phyloP scores from a whole-genome alignment of 1,140 invertebrate genomes.

The Agraylea sexmaculata region DNA sequence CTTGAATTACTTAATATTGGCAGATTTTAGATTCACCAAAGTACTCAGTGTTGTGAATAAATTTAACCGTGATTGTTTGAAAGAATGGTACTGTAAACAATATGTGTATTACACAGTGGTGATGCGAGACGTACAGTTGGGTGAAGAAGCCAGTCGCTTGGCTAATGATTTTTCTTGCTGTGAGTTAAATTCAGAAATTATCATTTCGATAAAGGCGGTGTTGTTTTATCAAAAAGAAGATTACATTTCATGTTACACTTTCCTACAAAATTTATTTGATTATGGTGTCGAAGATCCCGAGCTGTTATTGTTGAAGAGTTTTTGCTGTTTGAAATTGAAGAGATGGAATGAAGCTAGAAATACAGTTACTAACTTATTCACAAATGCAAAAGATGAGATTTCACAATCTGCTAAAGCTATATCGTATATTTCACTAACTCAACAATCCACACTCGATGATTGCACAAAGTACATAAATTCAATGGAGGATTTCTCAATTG shows the following conservation, averaged over 20 bases:
- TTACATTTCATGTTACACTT: constrained; percentile 41
- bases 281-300: constrained; percentile 29
- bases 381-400: constrained; percentile 25
- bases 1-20: too few relatives aligned
- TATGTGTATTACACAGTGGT: constrained; percentile 36
- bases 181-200: constrained; percentile 43
- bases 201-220: constrained; percentile 47
- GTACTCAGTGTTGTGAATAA: constrained; percentile 4
- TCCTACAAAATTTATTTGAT: constrained; percentile 30
- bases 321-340: constrained; percentile 42
- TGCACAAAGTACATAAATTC: constrained; percentile 12
- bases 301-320: constrained; percentile 31
- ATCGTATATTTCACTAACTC: constrained; percentile 6
- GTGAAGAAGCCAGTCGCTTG: constrained; percentile 26
- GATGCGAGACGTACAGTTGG: not conserved
- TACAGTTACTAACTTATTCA: constrained; percentile 35
- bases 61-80: constrained; percentile 1
- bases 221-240: constrained; percentile 37
- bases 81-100: constrained; percentile 48
- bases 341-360: constrained; percentile 46
- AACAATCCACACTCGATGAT: constrained; percentile 11
- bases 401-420: constrained; percentile 20
- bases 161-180: constrained; percentile 26
- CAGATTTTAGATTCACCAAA: constrained; percentile 1
- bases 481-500: constrained; percentile 4